Base-by-base conservation (phyloP, 2,113 vertebrate genomes). In the Pseudopipra pipra region DNA sequence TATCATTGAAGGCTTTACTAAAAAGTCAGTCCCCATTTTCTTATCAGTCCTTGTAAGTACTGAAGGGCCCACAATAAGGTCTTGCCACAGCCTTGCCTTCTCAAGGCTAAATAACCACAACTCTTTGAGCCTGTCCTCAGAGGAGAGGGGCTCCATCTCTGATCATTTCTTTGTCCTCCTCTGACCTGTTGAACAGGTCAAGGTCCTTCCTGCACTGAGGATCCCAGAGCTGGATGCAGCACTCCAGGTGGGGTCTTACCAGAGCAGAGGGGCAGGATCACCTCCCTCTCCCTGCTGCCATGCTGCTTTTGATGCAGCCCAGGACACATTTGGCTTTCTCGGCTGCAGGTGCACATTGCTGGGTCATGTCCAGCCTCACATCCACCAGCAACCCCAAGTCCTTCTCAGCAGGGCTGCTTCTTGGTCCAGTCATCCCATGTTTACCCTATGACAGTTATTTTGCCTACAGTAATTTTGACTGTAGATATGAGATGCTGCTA, bases 1-100 rank as follows among this genome's bases (percentile, higher is more conserved):
- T 16, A 0, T 30, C 1, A 1, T 43, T 15, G 5, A 21, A 56
- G 8, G 31, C 4, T 37, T 33, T 63, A 1, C 3, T 49, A 56
- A 43, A 65, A 11, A 8, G 13, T 37, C 5, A 8, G 5, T 56
- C 6, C 30, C 28, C 5, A 9, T 11, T 46, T 56, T 56, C 37
- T 9, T 55, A 3, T 4, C 47, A 11, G n/a, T 6, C 27, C 10
- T 21, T 63, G 4, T 37, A 59, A 31, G 82, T 35, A 74, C 9
- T 81, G 61, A 9, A 52, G 52, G 66, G 37, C 68, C 63, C 5
- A 13, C 70, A 83, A 2, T 37, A 52, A 74, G 18, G 33, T 88
- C 28, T 90, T 67, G 12, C 12, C 0, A 0, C 23, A 83, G 56
- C 75, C 66, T 59, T 67, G 31, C 73, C 67, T 89, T 74, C 63